A percentile compares a stretch with the other conserved stretches of the same genome.
These are phyloP conservation scores for Abrostola triplasia DNA, from an alignment of 2,888 invertebrate species.

Conservation along the genomic window DNA sequence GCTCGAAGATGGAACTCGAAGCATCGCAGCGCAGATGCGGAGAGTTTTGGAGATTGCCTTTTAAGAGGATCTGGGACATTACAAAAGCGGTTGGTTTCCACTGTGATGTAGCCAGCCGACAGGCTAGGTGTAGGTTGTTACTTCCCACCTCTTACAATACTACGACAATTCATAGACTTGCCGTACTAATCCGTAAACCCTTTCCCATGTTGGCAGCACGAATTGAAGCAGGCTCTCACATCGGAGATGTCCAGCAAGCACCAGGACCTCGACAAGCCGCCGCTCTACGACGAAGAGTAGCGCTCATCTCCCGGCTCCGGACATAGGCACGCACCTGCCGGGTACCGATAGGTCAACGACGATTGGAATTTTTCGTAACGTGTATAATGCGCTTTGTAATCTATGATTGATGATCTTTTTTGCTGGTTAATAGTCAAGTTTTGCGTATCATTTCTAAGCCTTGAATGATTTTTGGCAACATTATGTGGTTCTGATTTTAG, in stretches of 20 bases:
- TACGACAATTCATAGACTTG: background rate
- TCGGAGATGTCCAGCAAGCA: slow-evolving; percentile 66
- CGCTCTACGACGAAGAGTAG: slow-evolving; percentile 76
- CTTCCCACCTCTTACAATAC: background rate
- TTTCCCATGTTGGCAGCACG: slow-evolving; percentile 73
- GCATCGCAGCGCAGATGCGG: too few relatives aligned
- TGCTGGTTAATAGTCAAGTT: too few relatives aligned
- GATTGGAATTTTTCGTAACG: background rate
- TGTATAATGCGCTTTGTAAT: background rate
- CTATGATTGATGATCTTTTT: slow-evolving; percentile 1
- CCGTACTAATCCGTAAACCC: slow-evolving; percentile 38
- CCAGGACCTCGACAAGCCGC: slow-evolving; percentile 68
- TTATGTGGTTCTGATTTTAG: too few relatives aligned
- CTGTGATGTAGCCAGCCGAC: too few relatives aligned
- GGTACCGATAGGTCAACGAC: background rate
- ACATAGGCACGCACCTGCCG: background rate
- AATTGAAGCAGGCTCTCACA: slow-evolving; percentile 75
- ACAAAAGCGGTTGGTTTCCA: too few relatives aligned
- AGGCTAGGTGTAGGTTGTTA: too few relatives aligned
- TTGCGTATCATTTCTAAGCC: too few relatives aligned
- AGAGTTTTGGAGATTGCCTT: too few relatives aligned
- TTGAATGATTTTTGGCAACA: too few relatives aligned
- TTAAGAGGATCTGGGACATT: too few relatives aligned
- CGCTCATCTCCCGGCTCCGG: background rate
- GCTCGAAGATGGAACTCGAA: too few relatives aligned